Percentiles rank a stretch among this genome's conserved stretches.
Conservation (phyloP, 2,888 invertebrate species). For the Andrena fulva region DNA sequence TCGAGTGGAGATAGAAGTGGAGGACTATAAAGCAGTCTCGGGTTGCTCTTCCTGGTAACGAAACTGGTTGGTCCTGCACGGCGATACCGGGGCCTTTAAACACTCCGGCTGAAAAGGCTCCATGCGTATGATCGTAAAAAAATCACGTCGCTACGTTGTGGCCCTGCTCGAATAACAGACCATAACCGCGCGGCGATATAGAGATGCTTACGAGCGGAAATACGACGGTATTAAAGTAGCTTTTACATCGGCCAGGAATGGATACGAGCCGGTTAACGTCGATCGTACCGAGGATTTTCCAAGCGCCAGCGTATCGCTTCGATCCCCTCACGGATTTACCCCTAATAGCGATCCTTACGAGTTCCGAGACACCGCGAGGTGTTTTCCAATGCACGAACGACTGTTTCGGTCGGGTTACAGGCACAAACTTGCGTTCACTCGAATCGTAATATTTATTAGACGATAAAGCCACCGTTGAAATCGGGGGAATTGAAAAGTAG, state of each 20-base stretch:
- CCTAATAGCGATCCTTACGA: conserved; percentile 60
- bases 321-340: conserved; percentile 54
- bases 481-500: not conserved
- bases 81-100: conserved; percentile 12
- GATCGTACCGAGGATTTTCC: conserved; percentile 65
- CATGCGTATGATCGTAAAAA: conserved; percentile 43
- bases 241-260: conserved; percentile 68
- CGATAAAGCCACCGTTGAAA: conserved; percentile 36
- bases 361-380: conserved; percentile 31
- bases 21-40: not conserved
- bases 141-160: conserved; percentile 41
- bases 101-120: conserved; percentile 17
- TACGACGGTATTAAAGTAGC: conserved; percentile 68
- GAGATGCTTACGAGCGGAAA: conserved; percentile 69
- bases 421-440: conserved; percentile 12
- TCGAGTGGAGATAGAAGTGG: not conserved
- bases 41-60: conserved; percentile 1
- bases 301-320: conserved; percentile 45
- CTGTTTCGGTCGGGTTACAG: conserved; percentile 33
- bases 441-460: conserved; percentile 34
- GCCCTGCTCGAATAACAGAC: conserved; percentile 24
- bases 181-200: conserved; percentile 55
- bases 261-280: conserved; percentile 70
- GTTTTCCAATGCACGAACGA: conserved; percentile 48
- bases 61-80: not conserved